phyloP scores from a whole-genome alignment of 1,140 invertebrate species.

The Panagrolaimus sp. region DNA sequence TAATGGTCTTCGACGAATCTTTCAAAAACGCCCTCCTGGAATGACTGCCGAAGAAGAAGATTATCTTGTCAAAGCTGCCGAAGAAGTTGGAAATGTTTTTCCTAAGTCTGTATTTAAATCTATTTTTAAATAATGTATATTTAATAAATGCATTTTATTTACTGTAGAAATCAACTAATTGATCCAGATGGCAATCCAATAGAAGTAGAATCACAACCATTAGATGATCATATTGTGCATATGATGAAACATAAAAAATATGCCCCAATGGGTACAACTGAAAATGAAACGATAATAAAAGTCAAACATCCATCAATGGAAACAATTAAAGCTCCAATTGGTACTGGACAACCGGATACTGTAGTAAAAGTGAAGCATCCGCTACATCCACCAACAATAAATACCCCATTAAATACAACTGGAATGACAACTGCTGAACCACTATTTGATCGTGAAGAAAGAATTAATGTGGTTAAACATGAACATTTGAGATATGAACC shows the following conservation, averaged over 20 bases:
- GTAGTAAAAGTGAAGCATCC: background rate
- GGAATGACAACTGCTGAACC: too few relatives aligned
- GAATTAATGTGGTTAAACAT: too few relatives aligned
- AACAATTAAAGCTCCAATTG: too few relatives aligned
- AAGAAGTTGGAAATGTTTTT: constrained; percentile 40
- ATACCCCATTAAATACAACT: background rate
- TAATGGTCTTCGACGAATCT: background rate
- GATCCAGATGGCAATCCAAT: background rate
- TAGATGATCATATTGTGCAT: background rate
- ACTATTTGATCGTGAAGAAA: too few relatives aligned
- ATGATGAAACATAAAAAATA: constrained; percentile 16
- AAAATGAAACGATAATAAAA: background rate
- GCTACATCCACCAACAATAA: background rate
- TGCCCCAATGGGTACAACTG: constrained; percentile 35
- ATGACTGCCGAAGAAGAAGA: constrained; percentile 44
- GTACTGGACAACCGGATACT: too few relatives aligned
- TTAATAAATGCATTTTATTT: background rate
- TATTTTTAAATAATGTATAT: constrained; percentile 17
- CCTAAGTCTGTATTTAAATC: background rate
- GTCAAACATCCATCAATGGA: too few relatives aligned
- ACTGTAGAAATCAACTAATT: background rate
- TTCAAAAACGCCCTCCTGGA: constrained; percentile 10
- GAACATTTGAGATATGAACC: too few relatives aligned
- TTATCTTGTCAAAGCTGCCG: constrained; percentile 48
- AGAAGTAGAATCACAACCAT: constrained; percentile 4